These are phyloP conservation scores for Apotomis capreana DNA, from an alignment of 2,888 invertebrate species.

Conservation along the genomic window DNA sequence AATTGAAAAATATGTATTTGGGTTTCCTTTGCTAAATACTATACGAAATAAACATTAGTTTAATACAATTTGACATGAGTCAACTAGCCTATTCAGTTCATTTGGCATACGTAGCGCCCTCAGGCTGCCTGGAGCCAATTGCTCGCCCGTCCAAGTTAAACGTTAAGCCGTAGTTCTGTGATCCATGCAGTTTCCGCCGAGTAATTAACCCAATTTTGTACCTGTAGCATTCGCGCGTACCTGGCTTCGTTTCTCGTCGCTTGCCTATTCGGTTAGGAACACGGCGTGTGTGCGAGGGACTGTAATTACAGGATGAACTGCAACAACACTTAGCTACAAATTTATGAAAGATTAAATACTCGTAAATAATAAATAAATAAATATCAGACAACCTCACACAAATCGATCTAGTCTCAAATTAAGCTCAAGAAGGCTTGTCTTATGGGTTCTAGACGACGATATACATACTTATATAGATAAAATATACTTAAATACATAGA, in stretches of 20 bases:
- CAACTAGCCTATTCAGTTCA: background rate
- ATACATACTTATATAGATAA: too few relatives aligned
- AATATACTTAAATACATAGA: too few relatives aligned
- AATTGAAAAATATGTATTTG: too few relatives aligned
- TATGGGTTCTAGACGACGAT: too few relatives aligned
- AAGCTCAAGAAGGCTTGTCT: too few relatives aligned
- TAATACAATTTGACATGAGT: background rate
- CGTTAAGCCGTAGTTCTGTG: constrained; percentile 1
- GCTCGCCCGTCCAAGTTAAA: background rate
- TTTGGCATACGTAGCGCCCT: background rate
- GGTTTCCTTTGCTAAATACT: too few relatives aligned
- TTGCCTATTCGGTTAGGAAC: background rate
- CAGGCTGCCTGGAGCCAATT: background rate
- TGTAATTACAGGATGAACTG: background rate
- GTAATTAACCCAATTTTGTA: constrained; percentile 20
- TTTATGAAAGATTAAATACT: too few relatives aligned
- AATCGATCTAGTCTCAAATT: too few relatives aligned
- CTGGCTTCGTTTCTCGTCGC: background rate
- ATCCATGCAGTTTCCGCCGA: constrained; percentile 11
- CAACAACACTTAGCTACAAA: too few relatives aligned
- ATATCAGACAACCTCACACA: too few relatives aligned
- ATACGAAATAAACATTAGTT: too few relatives aligned
- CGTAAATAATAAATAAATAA: too few relatives aligned
- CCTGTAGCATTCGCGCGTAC: constrained; percentile 5
- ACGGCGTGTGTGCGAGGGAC: background rate